Percentiles rank a stretch among this genome's conserved stretches.
Conservation (phyloP, 2,888 invertebrate genomes). For the Lacanobia wlatinum region DNA sequence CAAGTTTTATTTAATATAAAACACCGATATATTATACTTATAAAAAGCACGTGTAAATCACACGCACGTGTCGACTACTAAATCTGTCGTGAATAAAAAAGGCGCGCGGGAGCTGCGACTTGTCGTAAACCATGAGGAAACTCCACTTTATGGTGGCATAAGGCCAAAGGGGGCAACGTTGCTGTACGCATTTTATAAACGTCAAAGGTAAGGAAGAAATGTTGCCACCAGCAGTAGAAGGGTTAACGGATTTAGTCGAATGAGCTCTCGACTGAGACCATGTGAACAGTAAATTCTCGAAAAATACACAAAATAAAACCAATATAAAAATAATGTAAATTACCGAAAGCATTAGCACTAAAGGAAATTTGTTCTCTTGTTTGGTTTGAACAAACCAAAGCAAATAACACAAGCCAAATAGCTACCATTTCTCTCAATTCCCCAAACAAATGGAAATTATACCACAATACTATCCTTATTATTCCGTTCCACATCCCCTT, state of each 20-base stretch:
- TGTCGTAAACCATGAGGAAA: conserved; percentile 83
- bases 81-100: conserved; percentile 79
- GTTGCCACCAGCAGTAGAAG: conserved; percentile 49
- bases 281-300: not conserved
- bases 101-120: conserved; percentile 72
- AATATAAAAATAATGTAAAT: not conserved
- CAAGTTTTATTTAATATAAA: conserved; percentile 68
- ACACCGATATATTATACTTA: conserved; percentile 67
- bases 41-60: conserved; percentile 72
- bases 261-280: not conserved
- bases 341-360: not conserved
- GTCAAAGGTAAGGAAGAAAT: conserved; percentile 76
- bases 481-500: conserved; percentile 20
- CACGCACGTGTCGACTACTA: conserved; percentile 76
- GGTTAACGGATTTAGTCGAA: conserved; percentile 42
- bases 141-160: conserved; percentile 83
- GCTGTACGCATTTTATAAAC: conserved; percentile 82
- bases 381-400: not conserved
- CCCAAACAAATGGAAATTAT: conserved; percentile 17
- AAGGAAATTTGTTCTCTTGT: not conserved
- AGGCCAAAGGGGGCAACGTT: conserved; percentile 65
- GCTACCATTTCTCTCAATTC: not conserved
- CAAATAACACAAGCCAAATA: conserved; percentile 1
- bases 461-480: conserved; percentile 26
- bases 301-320: not conserved